These are phyloP conservation scores for Forbesichthys agassizii DNA, from an alignment of 2,113 vertebrate species.

Conservation along the genomic window DNA sequence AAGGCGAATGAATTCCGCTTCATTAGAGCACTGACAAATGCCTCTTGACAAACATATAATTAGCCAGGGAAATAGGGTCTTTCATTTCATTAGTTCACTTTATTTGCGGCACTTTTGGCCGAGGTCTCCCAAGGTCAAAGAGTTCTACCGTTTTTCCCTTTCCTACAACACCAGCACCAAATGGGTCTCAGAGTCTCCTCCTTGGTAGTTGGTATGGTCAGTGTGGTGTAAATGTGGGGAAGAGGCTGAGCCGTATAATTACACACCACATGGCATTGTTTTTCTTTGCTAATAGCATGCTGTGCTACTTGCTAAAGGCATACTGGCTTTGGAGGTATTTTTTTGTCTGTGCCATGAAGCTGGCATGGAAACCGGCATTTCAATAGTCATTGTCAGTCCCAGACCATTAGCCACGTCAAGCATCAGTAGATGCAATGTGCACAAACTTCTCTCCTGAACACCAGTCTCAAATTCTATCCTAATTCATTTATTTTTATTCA, in stretches of 20 bases:
- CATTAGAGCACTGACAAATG: slow-evolving; percentile 49
- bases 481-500: too few relatives aligned
- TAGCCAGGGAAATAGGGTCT: slow-evolving; percentile 29
- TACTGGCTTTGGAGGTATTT: slow-evolving; percentile 50
- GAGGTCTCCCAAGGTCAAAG: slow-evolving; percentile 37
- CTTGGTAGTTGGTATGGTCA: slow-evolving; percentile 57
- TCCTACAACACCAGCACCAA: slow-evolving; percentile 5
- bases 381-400: slow-evolving; percentile 8
- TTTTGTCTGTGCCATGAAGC: slow-evolving; percentile 18
- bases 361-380: slow-evolving; percentile 31
- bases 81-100: slow-evolving; percentile 18
- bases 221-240: slow-evolving; percentile 38
- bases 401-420: slow-evolving; percentile 14
- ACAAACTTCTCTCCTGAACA: too few relatives aligned
- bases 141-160: slow-evolving; percentile 25
- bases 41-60: slow-evolving; percentile 52
- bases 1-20: slow-evolving; percentile 30
- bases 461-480: too few relatives aligned
- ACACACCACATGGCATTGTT: slow-evolving; percentile 71
- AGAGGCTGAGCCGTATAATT: slow-evolving; percentile 69
- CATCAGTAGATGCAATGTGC: background rate
- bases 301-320: slow-evolving; percentile 43
- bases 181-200: slow-evolving; percentile 54
- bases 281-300: slow-evolving; percentile 68
- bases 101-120: slow-evolving; percentile 28